Evolutionary conservation across 2,797 vertebrate genomes (phyloP).

Genomic region (Silurus aristotelis): DNA sequence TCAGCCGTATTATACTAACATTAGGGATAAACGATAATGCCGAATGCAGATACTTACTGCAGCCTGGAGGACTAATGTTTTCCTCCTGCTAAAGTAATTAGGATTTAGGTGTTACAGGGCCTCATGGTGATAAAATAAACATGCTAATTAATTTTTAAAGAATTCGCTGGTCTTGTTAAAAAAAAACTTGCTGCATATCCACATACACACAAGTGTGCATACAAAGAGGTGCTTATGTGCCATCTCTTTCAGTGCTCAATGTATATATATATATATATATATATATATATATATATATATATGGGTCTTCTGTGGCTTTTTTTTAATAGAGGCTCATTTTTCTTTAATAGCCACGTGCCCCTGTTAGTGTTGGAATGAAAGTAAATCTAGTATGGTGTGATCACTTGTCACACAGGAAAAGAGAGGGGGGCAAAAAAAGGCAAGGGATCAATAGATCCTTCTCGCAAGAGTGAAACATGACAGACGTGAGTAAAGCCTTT

Average conservation of each 20-base stretch:
- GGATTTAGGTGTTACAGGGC: constrained; percentile 30
- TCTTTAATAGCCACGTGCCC: constrained; percentile 59
- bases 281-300: constrained; percentile 33
- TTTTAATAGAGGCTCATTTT: constrained; percentile 55
- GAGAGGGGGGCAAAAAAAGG: constrained; percentile 60
- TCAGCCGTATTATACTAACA: constrained; percentile 66
- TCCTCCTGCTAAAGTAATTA: constrained; percentile 38
- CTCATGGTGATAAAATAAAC: constrained; percentile 27
- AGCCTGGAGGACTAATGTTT: constrained; percentile 30
- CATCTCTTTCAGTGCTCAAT: constrained; percentile 7
- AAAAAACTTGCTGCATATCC: background rate
- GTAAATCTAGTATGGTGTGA: constrained; percentile 70
- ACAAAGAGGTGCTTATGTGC: background rate
- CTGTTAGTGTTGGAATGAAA: constrained; percentile 62
- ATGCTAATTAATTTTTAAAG: constrained; percentile 18
- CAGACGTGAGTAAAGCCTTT: constrained; percentile 83
- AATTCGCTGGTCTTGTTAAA: background rate
- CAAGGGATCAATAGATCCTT: constrained; percentile 80
- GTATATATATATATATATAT: background rate
- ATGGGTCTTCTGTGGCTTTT: constrained; percentile 48
- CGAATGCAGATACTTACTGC: constrained; percentile 21
- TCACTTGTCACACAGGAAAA: constrained; percentile 66
- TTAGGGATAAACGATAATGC: constrained; percentile 70
- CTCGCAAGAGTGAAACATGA: constrained; percentile 78
- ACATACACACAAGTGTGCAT: constrained; percentile 9